Evolutionary conservation across 2,797 vertebrate species (phyloP).

Genomic region (Coilia nasus): DNA sequence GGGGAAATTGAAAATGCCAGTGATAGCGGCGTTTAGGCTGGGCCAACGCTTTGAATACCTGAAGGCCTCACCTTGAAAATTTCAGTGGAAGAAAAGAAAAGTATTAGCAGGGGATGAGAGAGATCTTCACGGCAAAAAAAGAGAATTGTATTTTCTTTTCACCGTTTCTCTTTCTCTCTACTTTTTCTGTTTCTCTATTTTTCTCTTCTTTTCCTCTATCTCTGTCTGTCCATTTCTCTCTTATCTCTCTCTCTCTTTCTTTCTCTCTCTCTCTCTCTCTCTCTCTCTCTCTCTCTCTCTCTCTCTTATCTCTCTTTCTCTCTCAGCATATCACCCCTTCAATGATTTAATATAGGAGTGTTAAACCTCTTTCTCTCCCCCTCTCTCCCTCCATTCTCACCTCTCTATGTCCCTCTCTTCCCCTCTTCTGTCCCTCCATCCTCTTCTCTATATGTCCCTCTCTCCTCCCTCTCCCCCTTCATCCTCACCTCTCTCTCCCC

Average conservation of each 20-base stretch:
- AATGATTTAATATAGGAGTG: too few relatives aligned
- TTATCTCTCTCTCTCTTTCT: neutral
- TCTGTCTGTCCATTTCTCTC: neutral
- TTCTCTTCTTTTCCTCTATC: too few relatives aligned
- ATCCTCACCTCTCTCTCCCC: neutral
- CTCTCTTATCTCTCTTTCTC: neutral
- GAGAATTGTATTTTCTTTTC: too few relatives aligned
- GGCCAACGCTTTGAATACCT: neutral
- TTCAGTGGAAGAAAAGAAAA: neutral
- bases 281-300: neutral
- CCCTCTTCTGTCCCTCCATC: too few relatives aligned
- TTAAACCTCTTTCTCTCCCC: too few relatives aligned
- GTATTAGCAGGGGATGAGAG: neutral
- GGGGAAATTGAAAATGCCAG: neutral
- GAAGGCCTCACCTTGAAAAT: neutral
- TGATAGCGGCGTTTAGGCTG: neutral
- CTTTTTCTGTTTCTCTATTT: too few relatives aligned
- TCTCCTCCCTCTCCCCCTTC: neutral
- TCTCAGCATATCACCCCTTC: neutral
- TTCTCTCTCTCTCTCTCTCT: neutral
- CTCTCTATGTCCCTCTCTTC: too few relatives aligned
- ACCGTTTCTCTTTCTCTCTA: too few relatives aligned
- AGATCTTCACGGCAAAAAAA: neutral
- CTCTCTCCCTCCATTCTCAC: too few relatives aligned
- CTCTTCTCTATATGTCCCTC: neutral